Base-by-base conservation (phyloP, 2,797 vertebrate species). In the Aplochiton taeniatus region DNA sequence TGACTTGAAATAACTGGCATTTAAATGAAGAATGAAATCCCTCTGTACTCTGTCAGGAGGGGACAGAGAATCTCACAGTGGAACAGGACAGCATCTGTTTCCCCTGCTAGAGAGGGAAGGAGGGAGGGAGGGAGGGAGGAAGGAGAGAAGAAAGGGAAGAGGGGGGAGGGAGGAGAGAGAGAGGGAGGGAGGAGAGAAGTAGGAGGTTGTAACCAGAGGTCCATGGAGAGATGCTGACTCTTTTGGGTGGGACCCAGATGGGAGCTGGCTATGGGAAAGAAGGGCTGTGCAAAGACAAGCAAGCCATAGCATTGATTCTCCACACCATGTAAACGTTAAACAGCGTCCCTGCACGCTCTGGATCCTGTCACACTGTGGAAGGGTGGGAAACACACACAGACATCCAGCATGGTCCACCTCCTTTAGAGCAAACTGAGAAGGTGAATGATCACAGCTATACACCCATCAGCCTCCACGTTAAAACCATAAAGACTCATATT, bases 251-350 rank as follows among this genome's bases (percentile, higher is more conserved):
- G 31, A 31, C 31, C 31, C 31, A 31, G 42, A 31, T 16, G 41
- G 47, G n/a, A 54, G n/a, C n/a, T n/a, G n/a, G n/a, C n/a, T n/a
- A n/a, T n/a, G 45, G 8, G 17, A 9, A 63, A 41, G 11, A 44
- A 17, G n/a, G 18, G n/a, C n/a, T 5, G 5, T 16, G 18, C 50
- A 9, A 72, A 63, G 43, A n/a, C n/a, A 58, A 53, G 31, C 43
- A 46, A 48, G 75, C 69, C 71, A 61, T 11, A 53, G 79, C 72
- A 79, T 76, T 58, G 75, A 86, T 87, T 89, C 63, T 80, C 65
- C 70, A 83, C 76, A 68, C 64, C 45, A 69, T 72, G 10, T 72
- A 66, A 71, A 78, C 74, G 72, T 42, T 73, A 61, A 69, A 80
- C 66, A 69, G 12, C 54, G 16, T n/a, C n/a, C n/a, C n/a, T n/a